Conservation (phyloP, 2,888 invertebrate genomes). For the Agrilus biguttatus region DNA sequence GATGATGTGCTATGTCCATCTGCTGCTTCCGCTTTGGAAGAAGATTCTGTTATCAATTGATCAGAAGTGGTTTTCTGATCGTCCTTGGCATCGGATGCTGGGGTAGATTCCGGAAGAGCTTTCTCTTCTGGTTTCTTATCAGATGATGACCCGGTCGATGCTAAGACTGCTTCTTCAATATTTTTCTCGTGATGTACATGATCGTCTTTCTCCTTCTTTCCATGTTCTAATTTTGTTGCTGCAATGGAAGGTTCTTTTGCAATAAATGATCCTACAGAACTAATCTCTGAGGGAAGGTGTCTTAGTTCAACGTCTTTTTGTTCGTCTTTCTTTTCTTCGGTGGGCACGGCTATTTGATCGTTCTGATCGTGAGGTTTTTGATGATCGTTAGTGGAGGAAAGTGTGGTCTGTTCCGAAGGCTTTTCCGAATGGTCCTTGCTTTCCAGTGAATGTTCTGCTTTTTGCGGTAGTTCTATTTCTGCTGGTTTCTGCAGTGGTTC, state of each 20-base stretch:
- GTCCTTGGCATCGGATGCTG: constrained; percentile 9
- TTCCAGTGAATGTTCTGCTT: constrained; percentile 4
- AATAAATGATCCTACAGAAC: constrained; percentile 12
- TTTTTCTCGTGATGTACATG: constrained; percentile 12
- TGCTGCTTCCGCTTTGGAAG: constrained; percentile 15
- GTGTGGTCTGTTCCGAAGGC: too few relatives aligned
- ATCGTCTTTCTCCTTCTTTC: constrained; percentile 7
- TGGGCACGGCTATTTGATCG: background rate
- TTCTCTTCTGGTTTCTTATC: constrained; percentile 20
- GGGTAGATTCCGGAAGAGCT: constrained; percentile 3
- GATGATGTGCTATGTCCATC: constrained; percentile 18
- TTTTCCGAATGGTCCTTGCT: constrained; percentile 3
- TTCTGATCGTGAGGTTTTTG: too few relatives aligned
- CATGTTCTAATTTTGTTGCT: constrained; percentile 2
- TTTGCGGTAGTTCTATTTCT: constrained; percentile 15
- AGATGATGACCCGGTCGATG: too few relatives aligned
- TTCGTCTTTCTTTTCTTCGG: constrained; percentile 17
- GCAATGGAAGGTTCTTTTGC: constrained; percentile 9
- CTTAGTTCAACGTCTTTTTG: constrained; percentile 9
- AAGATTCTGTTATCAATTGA: constrained; percentile 9
- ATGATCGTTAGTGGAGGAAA: too few relatives aligned
- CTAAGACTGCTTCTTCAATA: constrained; percentile 6
- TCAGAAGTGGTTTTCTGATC: constrained; percentile 13
- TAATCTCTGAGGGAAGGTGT: constrained; percentile 8
- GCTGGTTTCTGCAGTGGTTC: constrained; percentile 7